Evolutionary conservation across 2,113 vertebrate species (phyloP).

Genomic region (Carassius auratus): DNA sequence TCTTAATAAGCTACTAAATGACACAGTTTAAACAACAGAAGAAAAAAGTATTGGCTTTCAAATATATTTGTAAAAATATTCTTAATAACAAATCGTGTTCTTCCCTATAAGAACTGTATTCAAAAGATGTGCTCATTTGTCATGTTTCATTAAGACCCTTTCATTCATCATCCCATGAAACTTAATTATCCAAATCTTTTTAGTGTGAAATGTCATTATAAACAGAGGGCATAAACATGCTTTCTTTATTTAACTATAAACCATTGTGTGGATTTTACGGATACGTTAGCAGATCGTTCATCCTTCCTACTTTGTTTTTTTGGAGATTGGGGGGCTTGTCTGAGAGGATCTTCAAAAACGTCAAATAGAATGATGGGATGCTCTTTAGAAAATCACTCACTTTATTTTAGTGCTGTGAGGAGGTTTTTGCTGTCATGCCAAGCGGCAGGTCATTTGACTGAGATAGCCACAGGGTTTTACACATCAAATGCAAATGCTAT

Average conservation of each 20-base stretch:
- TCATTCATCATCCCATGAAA: not conserved
- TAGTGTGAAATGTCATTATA: not conserved
- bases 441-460: conserved; percentile 37
- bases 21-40: too few species aligned
- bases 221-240: not conserved
- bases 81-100: accelerated
- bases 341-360: conserved; percentile 26
- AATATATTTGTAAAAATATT: not conserved
- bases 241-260: conserved; percentile 8
- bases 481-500: conserved; percentile 66
- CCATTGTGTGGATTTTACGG: not conserved
- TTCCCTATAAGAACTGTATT: not conserved
- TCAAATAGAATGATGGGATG: conserved; percentile 37
- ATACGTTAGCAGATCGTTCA: not conserved
- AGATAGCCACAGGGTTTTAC: conserved; percentile 54
- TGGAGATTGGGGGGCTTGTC: not conserved
- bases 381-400: conserved; percentile 37
- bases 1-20: too few species aligned
- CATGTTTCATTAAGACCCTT: not conserved
- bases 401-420: conserved; percentile 32
- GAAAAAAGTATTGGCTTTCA: not conserved
- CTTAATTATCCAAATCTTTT: not conserved
- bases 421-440: not conserved
- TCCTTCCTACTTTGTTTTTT: conserved; percentile 1
- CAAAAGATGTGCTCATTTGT: not conserved